Percentiles rank a stretch among this genome's conserved stretches.
Evolutionary conservation across 2,888 invertebrate genomes (phyloP).

Genomic region (Biston betularia): DNA sequence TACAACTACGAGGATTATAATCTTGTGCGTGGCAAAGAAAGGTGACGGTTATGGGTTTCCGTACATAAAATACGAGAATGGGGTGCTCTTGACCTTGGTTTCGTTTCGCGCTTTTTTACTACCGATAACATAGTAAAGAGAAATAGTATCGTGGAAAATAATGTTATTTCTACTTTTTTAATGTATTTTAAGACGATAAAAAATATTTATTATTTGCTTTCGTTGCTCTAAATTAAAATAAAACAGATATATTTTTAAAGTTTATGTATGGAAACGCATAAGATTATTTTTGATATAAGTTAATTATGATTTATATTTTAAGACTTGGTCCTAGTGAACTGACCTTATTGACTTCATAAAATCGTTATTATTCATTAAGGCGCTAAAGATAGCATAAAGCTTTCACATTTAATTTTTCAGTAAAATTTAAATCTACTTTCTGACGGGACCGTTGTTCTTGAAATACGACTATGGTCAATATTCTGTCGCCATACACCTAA

Average conservation of each 20-base stretch:
- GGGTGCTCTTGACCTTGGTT: slow-evolving; percentile 39
- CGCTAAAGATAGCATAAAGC: too few species aligned
- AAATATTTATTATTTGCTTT: background rate
- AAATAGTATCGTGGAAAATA: background rate
- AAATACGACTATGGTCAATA: too few species aligned
- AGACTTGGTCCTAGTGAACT: background rate
- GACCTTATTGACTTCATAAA: slow-evolving; percentile 21
- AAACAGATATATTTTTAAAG: background rate
- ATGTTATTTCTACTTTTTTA: background rate
- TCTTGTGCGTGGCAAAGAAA: slow-evolving; percentile 40
- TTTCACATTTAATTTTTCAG: too few species aligned
- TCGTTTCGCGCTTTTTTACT: slow-evolving; percentile 5
- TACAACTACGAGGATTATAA: slow-evolving; percentile 33
- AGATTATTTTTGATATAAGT: slow-evolving; percentile 14
- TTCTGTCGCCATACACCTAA: too few species aligned
- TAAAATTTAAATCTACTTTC: too few species aligned
- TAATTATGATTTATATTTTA: slow-evolving; percentile 13
- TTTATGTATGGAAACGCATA: slow-evolving; percentile 36
- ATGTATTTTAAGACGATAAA: background rate
- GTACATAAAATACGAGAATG: slow-evolving; percentile 29
- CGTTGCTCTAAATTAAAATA: background rate
- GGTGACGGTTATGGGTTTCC: slow-evolving; percentile 51
- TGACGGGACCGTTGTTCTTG: too few species aligned
- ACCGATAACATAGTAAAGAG: background rate
- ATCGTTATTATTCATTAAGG: background rate